Base-by-base conservation (phyloP, 2,888 invertebrate genomes). In the Sesia bembeciformis region DNA sequence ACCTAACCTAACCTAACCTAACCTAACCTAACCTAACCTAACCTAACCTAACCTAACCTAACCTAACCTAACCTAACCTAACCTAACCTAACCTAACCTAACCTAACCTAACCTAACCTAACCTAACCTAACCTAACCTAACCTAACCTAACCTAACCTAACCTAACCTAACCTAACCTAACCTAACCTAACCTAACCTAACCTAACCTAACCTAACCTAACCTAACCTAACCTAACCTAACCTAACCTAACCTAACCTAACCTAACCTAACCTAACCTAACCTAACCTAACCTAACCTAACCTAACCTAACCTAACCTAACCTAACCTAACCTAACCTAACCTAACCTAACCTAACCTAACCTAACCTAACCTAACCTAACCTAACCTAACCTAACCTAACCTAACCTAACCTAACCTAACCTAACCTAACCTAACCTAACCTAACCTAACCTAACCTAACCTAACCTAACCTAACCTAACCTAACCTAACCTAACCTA, bases 401-500 rank as follows among this genome's bases (percentile, higher is more conserved):
- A 57, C 56, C 57, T 52, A 56, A 57, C 53, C 57, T 54, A 56
- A 58, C 56, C 50, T 54, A 53, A 53, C 55, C 55, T 52, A 53
- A 57, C 55, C 54, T 50, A 51, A 60, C 55, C 53, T 53, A 59
- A 59, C 60, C 56, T 54, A 58, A 61, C 58, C 57, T 58, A 63
- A 63, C 62, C 62, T 53, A 58, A 61, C 62, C 57, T 57, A 61
- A 62, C 56, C 54, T 54, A 53, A 57, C 55, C 55, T 54, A 53
- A 59, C 57, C 57, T 54, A 56, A 57, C 58, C 59, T 50, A 52
- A 58, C 58, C 57, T 51, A 52, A 56, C 58, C 58, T 50, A 54
- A 59, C 54, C 59, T 50, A 54, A 56, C 56, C 56, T 41, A 54
- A 52, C 8, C 23, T 23, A 49, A 23, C 38, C 38, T 38, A 41